phyloP scores from a whole-genome alignment of 2,113 vertebrate species.

The Strix aluco region DNA sequence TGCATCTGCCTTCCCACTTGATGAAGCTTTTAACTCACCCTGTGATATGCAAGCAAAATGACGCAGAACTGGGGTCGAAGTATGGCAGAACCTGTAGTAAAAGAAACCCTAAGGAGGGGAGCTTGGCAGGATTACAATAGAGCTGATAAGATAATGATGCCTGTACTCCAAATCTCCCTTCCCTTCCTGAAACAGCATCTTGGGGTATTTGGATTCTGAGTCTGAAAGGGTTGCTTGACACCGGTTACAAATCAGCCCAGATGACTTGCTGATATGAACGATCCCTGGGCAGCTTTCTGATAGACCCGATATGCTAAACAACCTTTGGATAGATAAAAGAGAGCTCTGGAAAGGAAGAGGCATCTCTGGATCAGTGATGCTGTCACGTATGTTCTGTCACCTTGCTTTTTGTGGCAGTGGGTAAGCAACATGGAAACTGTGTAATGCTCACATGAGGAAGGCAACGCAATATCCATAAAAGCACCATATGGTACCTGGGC shows the following conservation, averaged over 20 bases:
- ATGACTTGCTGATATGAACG: neutral
- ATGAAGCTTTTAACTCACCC: neutral
- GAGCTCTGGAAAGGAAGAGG: neutral
- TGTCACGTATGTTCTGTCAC: neutral
- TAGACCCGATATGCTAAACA: neutral
- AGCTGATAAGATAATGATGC: conserved; percentile 7
- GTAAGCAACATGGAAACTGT: neutral
- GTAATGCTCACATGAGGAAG: neutral
- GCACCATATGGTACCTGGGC: neutral
- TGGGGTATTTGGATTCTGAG: neutral
- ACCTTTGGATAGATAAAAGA: neutral
- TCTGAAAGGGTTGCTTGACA: neutral
- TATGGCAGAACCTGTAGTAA: neutral
- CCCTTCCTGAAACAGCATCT: neutral
- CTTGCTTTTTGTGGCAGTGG: neutral
- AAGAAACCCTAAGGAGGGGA: neutral
- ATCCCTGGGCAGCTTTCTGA: neutral
- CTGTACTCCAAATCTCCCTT: neutral
- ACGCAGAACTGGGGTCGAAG: neutral
- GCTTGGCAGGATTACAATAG: neutral
- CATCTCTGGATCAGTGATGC: neutral
- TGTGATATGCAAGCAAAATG: conserved; percentile 3
- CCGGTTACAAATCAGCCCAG: neutral
- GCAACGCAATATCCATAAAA: neutral
- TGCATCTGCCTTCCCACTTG: neutral